Evolutionary conservation across 1,140 invertebrate species (phyloP), one percentile per base, ranked within the genome.

Genomic region (Papilio xuthus): DNA sequence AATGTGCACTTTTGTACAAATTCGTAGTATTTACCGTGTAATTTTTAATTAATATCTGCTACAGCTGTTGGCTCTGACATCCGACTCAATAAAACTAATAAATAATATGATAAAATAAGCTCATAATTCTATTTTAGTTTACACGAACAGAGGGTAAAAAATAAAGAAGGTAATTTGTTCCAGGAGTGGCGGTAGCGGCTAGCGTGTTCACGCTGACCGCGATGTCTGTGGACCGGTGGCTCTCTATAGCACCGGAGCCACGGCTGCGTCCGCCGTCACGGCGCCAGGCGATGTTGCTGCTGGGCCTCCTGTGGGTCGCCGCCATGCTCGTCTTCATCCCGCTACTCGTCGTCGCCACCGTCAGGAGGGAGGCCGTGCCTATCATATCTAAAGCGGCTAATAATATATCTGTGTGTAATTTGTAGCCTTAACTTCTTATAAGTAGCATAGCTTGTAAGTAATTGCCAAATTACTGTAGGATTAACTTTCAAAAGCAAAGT

Each of bases 141-240:
- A 13, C 1, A n/a, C 50, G n/a, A 9, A 13, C 60, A 15, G 26
- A 67, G 26, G 12, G 12, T 32, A 28, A 8, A 28, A 28, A 1
- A 67, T 63, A 67, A 63, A 67, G 20, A 72, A 20, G 44, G 13
- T 77, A 13, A 79, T 37, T 77, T 83, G 74, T 89, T 89, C 12
- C 91, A 97, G 97, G 96, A 79, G 96, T 97, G 20, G 95, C 96
- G 4, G 97, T 97, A 7, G 96, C 96, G 8, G 96, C 96, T 2
- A 97, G 96, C 81, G 96, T 97, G 23, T 97, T 97, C 87, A 97
- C 97, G 0, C 96, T 97, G 56, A 96, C 96, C 0, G 96, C 96
- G 0, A 96, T 97, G 96, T 96, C 96, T 72, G 94, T 97, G 8
- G 97, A 97, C 84, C 94, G 97, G 42, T 97, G 96, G 88, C 88